These are phyloP conservation scores for Litoditis marina DNA, from an alignment of 2,888 invertebrate genomes.

Conservation along the genomic window DNA sequence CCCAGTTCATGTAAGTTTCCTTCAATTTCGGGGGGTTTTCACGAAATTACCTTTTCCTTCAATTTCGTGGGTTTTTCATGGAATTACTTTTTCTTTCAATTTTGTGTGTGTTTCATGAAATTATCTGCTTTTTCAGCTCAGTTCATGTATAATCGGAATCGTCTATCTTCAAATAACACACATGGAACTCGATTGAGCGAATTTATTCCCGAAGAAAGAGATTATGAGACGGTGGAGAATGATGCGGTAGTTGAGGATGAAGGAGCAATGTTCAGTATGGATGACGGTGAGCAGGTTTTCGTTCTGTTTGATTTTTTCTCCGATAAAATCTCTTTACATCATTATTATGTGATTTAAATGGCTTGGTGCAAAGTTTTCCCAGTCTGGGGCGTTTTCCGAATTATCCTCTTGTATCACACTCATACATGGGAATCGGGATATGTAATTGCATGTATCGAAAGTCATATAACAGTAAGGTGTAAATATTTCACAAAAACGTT, in stretches of 20 bases:
- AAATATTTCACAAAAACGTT: no score
- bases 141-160: conserved; percentile 40
- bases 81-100: neutral
- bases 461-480: no score
- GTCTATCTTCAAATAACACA: conserved; percentile 32
- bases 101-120: neutral
- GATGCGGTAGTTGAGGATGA: conserved; percentile 7
- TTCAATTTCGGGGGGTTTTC: neutral
- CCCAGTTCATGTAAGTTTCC: conserved; percentile 26
- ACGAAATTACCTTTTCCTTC: neutral
- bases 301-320: no score
- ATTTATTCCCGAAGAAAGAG: conserved; percentile 17
- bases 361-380: no score
- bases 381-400: no score
- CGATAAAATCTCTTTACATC: no score
- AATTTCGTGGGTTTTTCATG: neutral
- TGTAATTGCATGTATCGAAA: no score
- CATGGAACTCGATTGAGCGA: conserved; percentile 10
- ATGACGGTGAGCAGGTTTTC: conserved; percentile 41
- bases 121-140: conserved; percentile 41
- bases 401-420: no score
- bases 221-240: conserved; percentile 3
- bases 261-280: conserved; percentile 34
- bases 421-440: no score
- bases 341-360: no score